These are phyloP conservation scores for Drosophila azteca DNA, from an alignment of 1,140 invertebrate genomes.

Conservation along the genomic window DNA sequence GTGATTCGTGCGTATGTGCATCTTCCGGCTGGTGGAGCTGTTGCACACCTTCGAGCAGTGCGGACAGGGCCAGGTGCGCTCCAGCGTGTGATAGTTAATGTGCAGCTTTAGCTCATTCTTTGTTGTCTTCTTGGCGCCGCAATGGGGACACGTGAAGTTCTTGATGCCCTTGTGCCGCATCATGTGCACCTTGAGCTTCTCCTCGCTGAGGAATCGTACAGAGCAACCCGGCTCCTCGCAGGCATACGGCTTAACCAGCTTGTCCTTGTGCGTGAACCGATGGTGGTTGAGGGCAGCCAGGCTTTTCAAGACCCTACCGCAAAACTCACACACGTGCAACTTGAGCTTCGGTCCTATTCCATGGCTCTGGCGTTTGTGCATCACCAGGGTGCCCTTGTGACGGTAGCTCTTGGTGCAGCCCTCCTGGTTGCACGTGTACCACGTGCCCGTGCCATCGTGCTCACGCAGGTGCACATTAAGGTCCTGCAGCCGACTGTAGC, in stretches of 20 bases:
- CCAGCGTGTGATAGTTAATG: slow-evolving; percentile 76
- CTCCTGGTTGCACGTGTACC: slow-evolving; percentile 51
- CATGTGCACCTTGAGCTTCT: slow-evolving; percentile 71
- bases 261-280: slow-evolving; percentile 62
- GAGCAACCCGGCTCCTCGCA: slow-evolving; percentile 54
- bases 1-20: slow-evolving; percentile 69
- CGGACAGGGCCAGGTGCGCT: slow-evolving; percentile 67
- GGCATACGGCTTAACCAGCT: slow-evolving; percentile 51
- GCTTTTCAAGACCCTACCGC: slow-evolving; percentile 66
- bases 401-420: slow-evolving; percentile 70
- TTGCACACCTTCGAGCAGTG: slow-evolving; percentile 72
- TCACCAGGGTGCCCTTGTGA: slow-evolving; percentile 62
- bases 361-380: slow-evolving; percentile 60
- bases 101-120: slow-evolving; percentile 72
- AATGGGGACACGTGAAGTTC: slow-evolving; percentile 75
- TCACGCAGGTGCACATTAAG: slow-evolving; percentile 46
- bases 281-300: slow-evolving; percentile 67
- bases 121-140: slow-evolving; percentile 73
- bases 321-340: slow-evolving; percentile 70
- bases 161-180: slow-evolving; percentile 77
- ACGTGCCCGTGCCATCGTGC: slow-evolving; percentile 21
- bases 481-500: slow-evolving; percentile 56
- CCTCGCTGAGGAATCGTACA: slow-evolving; percentile 52
- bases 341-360: slow-evolving; percentile 57
- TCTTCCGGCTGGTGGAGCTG: slow-evolving; percentile 68